Base-by-base conservation (phyloP, 2,888 invertebrate species). In the Drosophila putrida region DNA sequence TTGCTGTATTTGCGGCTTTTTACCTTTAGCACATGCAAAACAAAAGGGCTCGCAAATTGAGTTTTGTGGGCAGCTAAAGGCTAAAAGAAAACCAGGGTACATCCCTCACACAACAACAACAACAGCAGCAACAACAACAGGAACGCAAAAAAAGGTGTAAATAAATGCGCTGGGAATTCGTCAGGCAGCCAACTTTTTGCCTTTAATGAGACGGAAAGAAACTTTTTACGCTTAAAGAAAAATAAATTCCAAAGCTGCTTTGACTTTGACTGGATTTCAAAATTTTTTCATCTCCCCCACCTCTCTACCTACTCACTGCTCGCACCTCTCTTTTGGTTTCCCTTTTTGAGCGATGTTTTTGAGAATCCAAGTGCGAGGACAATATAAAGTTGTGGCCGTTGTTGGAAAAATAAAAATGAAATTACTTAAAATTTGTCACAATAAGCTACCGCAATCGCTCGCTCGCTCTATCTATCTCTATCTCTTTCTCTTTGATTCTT, bases 391-490 rank as follows among this genome's bases (percentile, higher is more conserved):
- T 80, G 57, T 57, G 64, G 49, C 64, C 41, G 71, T 75, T 79
- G 71, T 80, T 79, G 69, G 55, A 51, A 74, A 78, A 82, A 89
- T 88, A 90, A 88, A 90, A 86, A 86, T 83, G 78, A 90, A 86
- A 86, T 86, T 86, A 90, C 89, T 88, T 88, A 82, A 86, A 90
- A 86, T 90, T 90, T 86, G 85, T 86, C 85, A 86, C 90, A 85
- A 85, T 89, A 89, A 78, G 90, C 88, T 47, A 71, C 73, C 72
- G 64, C 78, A 63, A 62, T 36, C 13, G 39, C 50, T 53, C 35
- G 20, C 11, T 27, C 15, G 15, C 43, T 33, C 51, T n/a, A 28
- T 4, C 15, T 0, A 3, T 31, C n/a, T 10, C 15, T 13, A 0
- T 15, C 6, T 31, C 13, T 43, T 11, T 20, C 20, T 20, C 20